Percentiles rank a stretch among this genome's conserved stretches.
Evolutionary conservation across 2,888 invertebrate species (phyloP).

Genomic region (Drosophila neutralis): DNA sequence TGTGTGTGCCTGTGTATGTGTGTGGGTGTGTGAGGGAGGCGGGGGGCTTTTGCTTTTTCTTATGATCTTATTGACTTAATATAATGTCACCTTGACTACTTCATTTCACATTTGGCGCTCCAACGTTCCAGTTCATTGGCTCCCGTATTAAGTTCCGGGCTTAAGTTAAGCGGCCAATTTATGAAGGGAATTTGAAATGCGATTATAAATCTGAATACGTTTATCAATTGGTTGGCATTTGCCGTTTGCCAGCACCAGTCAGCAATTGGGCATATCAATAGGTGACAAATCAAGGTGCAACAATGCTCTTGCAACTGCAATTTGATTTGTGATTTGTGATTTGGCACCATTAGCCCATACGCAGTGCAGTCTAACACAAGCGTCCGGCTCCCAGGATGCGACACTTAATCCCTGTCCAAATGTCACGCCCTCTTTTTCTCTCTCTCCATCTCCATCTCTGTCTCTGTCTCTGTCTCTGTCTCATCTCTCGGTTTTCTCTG

Average conservation of each 20-base stretch:
- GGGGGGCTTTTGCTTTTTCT: neutral
- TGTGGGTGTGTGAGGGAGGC: neutral
- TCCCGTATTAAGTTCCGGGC: neutral
- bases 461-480: neutral
- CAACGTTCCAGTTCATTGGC: neutral
- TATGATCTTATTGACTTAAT: neutral
- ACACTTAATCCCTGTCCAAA: constrained; percentile 8
- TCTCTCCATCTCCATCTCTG: neutral
- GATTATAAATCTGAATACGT: constrained; percentile 7
- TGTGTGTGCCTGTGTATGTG: too few relatives aligned
- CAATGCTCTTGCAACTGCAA: neutral
- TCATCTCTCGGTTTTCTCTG: neutral
- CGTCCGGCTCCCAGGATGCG: neutral
- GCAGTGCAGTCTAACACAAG: neutral
- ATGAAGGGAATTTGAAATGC: neutral
- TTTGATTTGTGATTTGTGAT: constrained; percentile 7
- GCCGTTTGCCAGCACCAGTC: neutral
- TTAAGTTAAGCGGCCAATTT: neutral
- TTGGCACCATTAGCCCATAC: neutral
- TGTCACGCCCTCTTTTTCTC: neutral
- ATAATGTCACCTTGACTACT: neutral
- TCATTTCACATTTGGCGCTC: neutral
- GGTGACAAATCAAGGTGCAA: constrained; percentile 12
- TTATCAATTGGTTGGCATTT: constrained; percentile 5
- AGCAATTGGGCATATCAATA: neutral